phyloP scores from a whole-genome alignment of 2,797 vertebrate genomes.

The Acanthurus leucopareius region DNA sequence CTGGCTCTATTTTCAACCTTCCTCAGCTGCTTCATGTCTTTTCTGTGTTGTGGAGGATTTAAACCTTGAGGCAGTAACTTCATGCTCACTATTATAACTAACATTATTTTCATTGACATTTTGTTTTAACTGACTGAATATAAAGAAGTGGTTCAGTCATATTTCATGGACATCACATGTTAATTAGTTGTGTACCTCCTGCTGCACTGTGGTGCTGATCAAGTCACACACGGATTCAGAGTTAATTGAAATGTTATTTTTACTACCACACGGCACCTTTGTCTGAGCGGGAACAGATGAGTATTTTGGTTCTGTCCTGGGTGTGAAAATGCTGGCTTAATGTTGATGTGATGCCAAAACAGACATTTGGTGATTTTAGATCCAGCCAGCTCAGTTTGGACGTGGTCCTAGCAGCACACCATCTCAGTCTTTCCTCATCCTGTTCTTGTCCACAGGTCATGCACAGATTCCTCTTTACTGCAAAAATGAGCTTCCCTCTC shows the following conservation, averaged over 20 bases:
- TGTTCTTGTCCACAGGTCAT: not conserved
- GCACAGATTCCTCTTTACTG: not conserved
- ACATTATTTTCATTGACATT: not conserved
- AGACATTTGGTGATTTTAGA: constrained; percentile 21
- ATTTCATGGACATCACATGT: not conserved
- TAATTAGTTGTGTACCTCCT: constrained; percentile 4
- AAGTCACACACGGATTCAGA: constrained; percentile 4
- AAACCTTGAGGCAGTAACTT: not conserved
- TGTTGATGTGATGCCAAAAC: constrained; percentile 18
- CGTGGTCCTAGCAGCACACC: not conserved
- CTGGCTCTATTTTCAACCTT: too few relatives aligned
- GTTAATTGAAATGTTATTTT: not conserved
- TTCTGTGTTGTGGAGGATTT: not conserved
- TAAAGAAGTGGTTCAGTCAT: not conserved
- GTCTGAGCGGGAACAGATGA: constrained; percentile 4
- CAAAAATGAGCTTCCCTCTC: not conserved
- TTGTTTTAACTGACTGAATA: not conserved
- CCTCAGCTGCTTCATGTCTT: too few relatives aligned
- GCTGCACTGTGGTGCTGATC: not conserved
- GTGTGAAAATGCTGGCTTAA: constrained; percentile 15
- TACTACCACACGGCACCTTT: not conserved
- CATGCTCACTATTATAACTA: constrained; percentile 5
- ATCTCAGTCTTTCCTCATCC: not conserved
- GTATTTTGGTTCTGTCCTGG: not conserved
- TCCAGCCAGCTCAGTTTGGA: not conserved